A percentile compares a stretch with the other conserved stretches of the same genome.
phyloP scores from a whole-genome alignment of 2,113 vertebrate species.

The Tautogolabrus adspersus region DNA sequence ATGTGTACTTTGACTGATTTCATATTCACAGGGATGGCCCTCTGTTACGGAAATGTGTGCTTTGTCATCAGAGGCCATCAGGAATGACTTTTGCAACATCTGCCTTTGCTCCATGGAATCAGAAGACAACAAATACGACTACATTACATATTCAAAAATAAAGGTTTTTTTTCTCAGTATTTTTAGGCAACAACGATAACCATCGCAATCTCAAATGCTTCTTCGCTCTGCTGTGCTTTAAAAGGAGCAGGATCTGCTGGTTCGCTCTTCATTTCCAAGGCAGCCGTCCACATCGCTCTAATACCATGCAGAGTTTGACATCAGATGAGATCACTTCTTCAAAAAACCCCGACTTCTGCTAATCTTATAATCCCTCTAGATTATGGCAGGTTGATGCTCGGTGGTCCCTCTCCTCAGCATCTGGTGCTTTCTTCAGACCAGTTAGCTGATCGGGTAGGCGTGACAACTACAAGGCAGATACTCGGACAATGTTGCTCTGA shows the following conservation, averaged over 20 bases:
- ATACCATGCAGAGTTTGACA: conserved; percentile 81
- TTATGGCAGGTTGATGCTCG: conserved; percentile 83
- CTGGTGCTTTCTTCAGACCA: conserved; percentile 66
- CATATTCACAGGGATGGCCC: conserved; percentile 74
- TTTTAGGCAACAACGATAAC: conserved; percentile 75
- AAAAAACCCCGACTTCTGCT: conserved; percentile 65
- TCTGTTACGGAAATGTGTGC: conserved; percentile 72
- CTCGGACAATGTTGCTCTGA: conserved; percentile 97
- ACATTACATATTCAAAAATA: conserved; percentile 80
- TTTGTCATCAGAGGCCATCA: conserved; percentile 70
- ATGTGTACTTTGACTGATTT: conserved; percentile 40
- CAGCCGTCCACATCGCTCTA: conserved; percentile 64
- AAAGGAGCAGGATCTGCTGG: conserved; percentile 72
- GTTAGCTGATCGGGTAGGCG: conserved; percentile 64
- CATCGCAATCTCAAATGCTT: conserved; percentile 50
- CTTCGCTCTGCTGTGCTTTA: conserved; percentile 75
- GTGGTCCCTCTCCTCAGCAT: conserved; percentile 78
- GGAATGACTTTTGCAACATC: conserved; percentile 59
- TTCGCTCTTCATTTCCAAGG: conserved; percentile 50
- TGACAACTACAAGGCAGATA: conserved; percentile 94
- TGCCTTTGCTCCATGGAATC: conserved; percentile 58
- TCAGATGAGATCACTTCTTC: conserved; percentile 75
- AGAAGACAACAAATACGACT: conserved; percentile 71
- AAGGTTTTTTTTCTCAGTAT: conserved; percentile 72
- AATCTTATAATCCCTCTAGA: conserved; percentile 74